A percentile compares a stretch with the other conserved stretches of the same genome.
These are phyloP conservation scores for Apeltes quadracus DNA, from an alignment of 2,113 vertebrate genomes.

Conservation along the genomic window DNA sequence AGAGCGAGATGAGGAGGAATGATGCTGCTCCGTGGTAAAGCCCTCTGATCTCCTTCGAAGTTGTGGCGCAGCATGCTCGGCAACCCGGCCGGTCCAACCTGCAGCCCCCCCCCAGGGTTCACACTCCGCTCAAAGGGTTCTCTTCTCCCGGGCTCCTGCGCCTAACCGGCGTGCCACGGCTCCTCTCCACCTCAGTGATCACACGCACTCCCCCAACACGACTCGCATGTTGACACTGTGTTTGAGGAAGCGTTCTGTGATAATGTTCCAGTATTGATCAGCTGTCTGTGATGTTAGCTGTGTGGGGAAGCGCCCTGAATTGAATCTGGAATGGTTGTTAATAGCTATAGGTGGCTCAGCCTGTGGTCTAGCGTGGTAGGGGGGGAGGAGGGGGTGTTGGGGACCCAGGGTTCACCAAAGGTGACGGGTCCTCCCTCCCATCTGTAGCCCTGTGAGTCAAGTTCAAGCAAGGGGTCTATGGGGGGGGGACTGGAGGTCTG, in stretches of 20 bases:
- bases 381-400: conserved; percentile 44
- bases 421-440: conserved; percentile 75
- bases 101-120: conserved; percentile 65
- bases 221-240: conserved; percentile 72
- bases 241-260: conserved; percentile 77
- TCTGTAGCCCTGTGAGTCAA: conserved; percentile 81
- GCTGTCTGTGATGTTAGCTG: conserved; percentile 73
- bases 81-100: conserved; percentile 63
- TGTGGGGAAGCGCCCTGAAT: conserved; percentile 65
- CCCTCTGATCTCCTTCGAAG: conserved; percentile 75
- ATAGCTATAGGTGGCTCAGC: conserved; percentile 49
- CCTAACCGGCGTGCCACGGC: conserved; percentile 45
- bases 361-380: conserved; percentile 18
- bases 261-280: conserved; percentile 78
- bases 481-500: conserved; percentile 75
- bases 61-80: conserved; percentile 70
- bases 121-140: conserved; percentile 63
- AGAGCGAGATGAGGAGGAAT: conserved; percentile 49
- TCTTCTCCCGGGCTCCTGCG: conserved; percentile 61
- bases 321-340: conserved; percentile 69
- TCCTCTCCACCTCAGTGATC: conserved; percentile 71
- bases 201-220: conserved; percentile 53
- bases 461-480: conserved; percentile 80
- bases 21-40: conserved; percentile 63
- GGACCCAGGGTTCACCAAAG: conserved; percentile 74